These are phyloP conservation scores for Drosophila nigromelanica DNA, from an alignment of 1,140 invertebrate genomes.

Conservation along the genomic window DNA sequence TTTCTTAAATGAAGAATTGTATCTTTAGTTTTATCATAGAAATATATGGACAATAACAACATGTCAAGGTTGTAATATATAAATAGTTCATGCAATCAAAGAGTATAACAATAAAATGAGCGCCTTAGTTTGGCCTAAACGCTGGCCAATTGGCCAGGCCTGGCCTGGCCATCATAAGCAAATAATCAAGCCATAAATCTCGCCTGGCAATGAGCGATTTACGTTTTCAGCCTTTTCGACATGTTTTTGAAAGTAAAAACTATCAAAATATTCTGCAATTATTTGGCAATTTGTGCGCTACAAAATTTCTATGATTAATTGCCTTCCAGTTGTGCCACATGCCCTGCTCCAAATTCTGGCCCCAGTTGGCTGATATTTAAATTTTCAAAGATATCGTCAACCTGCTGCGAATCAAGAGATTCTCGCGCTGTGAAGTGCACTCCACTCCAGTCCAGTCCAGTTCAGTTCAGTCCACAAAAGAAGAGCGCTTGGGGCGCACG, in stretches of 20 bases:
- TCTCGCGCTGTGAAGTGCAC: constrained; percentile 52
- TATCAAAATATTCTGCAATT: constrained; percentile 62
- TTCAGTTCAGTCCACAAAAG: background rate
- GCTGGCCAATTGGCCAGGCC: constrained; percentile 33
- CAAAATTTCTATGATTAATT: constrained; percentile 70
- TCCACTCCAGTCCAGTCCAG: constrained; percentile 4
- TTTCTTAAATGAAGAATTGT: too few relatives aligned
- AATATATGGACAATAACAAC: too few relatives aligned
- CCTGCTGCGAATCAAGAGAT: constrained; percentile 50
- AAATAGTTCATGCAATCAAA: background rate
- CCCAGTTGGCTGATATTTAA: constrained; percentile 36
- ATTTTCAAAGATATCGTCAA: constrained; percentile 40
- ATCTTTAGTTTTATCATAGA: too few relatives aligned
- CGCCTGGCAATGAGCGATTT: constrained; percentile 54
- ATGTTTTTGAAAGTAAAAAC: constrained; percentile 65
- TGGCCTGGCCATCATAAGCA: constrained; percentile 64
- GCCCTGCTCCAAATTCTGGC: constrained; percentile 37
- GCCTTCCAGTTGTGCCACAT: constrained; percentile 23
- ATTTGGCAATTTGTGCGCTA: constrained; percentile 69
- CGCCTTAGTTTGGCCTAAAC: constrained; percentile 45
- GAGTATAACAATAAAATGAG: constrained; percentile 27
- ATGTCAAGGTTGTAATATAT: too few relatives aligned
- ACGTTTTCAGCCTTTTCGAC: constrained; percentile 67
- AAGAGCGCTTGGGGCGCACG: constrained; percentile 34
- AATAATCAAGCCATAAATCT: constrained; percentile 82